Percentiles rank a stretch among this genome's conserved stretches.
phyloP scores from a whole-genome alignment of 92 coral and sea anemone genomes.

The Phenganax subtilis region DNA sequence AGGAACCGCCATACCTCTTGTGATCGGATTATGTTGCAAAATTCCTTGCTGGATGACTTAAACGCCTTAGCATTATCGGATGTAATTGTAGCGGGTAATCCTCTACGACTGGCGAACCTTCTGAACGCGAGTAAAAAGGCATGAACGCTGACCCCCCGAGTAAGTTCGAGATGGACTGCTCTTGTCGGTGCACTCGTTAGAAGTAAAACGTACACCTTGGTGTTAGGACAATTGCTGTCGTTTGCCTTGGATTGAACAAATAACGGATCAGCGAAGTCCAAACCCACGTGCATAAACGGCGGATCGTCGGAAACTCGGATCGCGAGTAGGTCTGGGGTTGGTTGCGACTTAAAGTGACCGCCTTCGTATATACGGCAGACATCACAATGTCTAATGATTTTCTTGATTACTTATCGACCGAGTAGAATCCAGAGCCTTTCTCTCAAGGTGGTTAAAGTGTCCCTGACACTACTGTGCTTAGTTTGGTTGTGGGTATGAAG shows the following conservation, averaged over 20 bases:
- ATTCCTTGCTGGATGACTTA: conserved; percentile 37
- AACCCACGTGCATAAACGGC: conserved; percentile 40
- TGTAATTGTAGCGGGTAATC: conserved; percentile 21
- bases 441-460: conserved; percentile 51
- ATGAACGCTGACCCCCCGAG: conserved; percentile 24
- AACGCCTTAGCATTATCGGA: conserved; percentile 50
- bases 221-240: neutral
- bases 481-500: conserved; percentile 41
- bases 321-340: conserved; percentile 35
- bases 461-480: conserved; percentile 45
- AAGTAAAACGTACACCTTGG: neutral
- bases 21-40: conserved; percentile 33
- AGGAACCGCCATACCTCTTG: conserved; percentile 24
- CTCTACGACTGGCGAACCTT: conserved; percentile 13
- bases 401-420: conserved; percentile 49
- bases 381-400: conserved; percentile 40
- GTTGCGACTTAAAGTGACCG: conserved; percentile 39
- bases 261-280: conserved; percentile 47
- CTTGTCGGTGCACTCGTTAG: neutral
- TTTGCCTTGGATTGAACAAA: conserved; percentile 19
- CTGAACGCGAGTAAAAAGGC: conserved; percentile 44
- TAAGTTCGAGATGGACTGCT: conserved; percentile 43
- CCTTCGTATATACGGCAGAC: conserved; percentile 26
- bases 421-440: conserved; percentile 57
- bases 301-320: conserved; percentile 43